Conservation (phyloP, 1,140 invertebrate genomes). For the Penaeus indicus region DNA sequence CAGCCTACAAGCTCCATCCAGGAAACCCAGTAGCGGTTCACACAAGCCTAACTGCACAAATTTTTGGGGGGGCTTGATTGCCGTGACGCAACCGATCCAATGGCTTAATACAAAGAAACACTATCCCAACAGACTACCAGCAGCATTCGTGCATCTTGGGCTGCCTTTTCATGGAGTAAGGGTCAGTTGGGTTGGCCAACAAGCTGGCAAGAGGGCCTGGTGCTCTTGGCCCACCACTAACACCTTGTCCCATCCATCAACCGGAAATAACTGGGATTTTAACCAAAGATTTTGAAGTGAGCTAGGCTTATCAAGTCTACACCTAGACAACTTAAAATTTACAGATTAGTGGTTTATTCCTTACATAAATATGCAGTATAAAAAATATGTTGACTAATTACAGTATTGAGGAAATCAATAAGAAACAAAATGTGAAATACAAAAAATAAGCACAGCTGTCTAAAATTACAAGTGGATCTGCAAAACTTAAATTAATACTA, state of each 20-base stretch:
- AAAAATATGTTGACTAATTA: not conserved
- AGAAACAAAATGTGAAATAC: conserved; percentile 28
- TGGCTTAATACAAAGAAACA: conserved; percentile 17
- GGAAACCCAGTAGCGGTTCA: too few relatives aligned
- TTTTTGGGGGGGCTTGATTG: too few relatives aligned
- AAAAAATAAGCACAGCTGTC: not conserved
- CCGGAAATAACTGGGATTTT: conserved; percentile 42
- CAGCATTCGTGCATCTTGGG: conserved; percentile 81
- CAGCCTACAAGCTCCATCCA: too few relatives aligned
- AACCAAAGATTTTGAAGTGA: conserved; percentile 68
- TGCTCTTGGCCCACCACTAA: conserved; percentile 21
- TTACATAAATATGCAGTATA: not conserved
- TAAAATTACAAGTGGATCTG: too few relatives aligned
- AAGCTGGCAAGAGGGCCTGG: conserved; percentile 38
- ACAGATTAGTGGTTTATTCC: not conserved
- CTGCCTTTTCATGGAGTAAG: conserved; percentile 78
- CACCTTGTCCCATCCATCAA: conserved; percentile 42
- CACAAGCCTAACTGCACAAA: too few relatives aligned
- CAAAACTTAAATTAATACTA: too few relatives aligned
- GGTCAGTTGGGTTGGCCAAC: conserved; percentile 68
- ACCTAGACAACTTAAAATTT: conserved; percentile 19
- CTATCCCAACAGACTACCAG: conserved; percentile 73
- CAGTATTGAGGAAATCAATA: not conserved
- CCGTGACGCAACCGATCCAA: not conserved
- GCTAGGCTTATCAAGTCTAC: conserved; percentile 55